Conservation (phyloP, 2,888 invertebrate genomes). For the Pinctada fucata region DNA sequence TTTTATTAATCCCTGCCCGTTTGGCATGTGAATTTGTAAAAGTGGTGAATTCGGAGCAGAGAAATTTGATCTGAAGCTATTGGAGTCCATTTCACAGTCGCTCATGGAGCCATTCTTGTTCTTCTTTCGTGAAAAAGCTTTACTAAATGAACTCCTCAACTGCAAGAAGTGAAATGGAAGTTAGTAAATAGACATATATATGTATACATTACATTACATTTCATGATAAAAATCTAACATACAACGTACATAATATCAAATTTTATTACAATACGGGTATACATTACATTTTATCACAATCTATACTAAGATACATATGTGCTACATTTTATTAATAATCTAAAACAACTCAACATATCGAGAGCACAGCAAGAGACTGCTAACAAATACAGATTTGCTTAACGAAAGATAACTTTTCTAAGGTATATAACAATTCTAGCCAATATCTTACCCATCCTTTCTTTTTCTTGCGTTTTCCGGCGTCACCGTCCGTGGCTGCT, state of each 20-base stretch:
- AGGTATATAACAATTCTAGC: too few species aligned
- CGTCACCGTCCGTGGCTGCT: constrained; percentile 80
- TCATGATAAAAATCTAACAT: too few species aligned
- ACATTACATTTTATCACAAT: background rate
- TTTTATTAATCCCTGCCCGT: constrained; percentile 68
- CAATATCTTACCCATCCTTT: constrained; percentile 90
- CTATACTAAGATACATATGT: too few species aligned
- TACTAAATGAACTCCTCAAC: constrained; percentile 97
- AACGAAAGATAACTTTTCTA: too few species aligned
- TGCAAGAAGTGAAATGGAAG: constrained; percentile 70
- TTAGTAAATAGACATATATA: too few species aligned
- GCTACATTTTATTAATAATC: too few species aligned
- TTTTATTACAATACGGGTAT: background rate
- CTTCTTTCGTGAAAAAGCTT: constrained; percentile 88
- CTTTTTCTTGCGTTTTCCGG: constrained; percentile 83
- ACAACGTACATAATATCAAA: background rate
- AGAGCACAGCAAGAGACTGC: too few species aligned
- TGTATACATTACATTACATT: too few species aligned
- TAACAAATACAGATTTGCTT: too few species aligned
- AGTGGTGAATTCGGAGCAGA: constrained; percentile 80
- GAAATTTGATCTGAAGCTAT: constrained; percentile 76
- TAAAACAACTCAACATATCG: too few species aligned
- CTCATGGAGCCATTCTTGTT: constrained; percentile 77
- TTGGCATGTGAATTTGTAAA: constrained; percentile 72
- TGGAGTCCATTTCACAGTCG: constrained; percentile 79